Evolutionary conservation across 2,113 vertebrate genomes (phyloP), one percentile per base, ranked within the genome.

Genomic region (Ctenomys sociabilis): DNA sequence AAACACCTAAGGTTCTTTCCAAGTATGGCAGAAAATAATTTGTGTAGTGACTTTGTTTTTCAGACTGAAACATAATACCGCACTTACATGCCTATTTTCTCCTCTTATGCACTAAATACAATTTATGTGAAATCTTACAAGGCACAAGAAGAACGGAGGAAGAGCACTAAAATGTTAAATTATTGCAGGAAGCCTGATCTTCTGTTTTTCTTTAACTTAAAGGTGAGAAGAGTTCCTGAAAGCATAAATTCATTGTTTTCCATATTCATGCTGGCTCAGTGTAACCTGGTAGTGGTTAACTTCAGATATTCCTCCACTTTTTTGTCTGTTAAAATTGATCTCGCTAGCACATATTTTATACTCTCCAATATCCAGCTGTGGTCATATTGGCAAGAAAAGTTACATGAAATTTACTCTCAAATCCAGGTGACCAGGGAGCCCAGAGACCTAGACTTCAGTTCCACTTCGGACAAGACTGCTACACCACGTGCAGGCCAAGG

Each of bases 371-470:
- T 52, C 32, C 40, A 78, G 5, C 7, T 35, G 9, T 14, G 59
- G 17, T 73, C 87, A 66, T 52, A 72, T 86, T 7, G 91, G 24
- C 57, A 32, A 66, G 45, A 68, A 87, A 94, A 95, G 54, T 94
- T 73, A 92, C 7, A 72, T 0, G 35, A 43, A 45, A 8, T 45
- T 88, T 68, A 45, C 2, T 89, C 3, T 14, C 7, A 90, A 83
- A 28, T 73, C 92, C 64, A 40, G 72, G 70, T n/a, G 82, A 22
- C 52, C 24, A 4, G 16, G 35, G 75, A 84, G 28, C 19, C 88
- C n/a, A 82, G 43, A 86, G 35, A 85, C 45, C 14, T 35, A 45
- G 22, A 1, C 80, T 16, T 68, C 70, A 26, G 19, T 54, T 85
- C 40, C 63, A 12, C 3, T 63, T 59, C 21, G 21, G 14, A 61